phyloP scores from a whole-genome alignment of 2,888 invertebrate genomes.

The Trachelus iudaicus region DNA sequence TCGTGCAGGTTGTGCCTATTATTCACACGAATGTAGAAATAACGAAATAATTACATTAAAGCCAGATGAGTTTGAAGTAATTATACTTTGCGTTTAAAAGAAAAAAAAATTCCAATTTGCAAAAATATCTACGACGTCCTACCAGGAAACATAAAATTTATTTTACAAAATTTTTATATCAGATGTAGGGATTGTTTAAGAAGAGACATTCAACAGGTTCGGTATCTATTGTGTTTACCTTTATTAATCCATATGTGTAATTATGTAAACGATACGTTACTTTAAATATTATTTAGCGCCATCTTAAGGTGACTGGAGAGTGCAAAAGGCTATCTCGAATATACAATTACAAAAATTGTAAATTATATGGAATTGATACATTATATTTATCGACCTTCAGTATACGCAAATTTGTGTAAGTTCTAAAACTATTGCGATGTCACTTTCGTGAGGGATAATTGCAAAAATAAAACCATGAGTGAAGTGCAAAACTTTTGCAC shows the following conservation, averaged over 20 bases:
- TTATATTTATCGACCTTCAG: too few relatives aligned
- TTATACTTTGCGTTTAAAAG: background rate
- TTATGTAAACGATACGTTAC: background rate
- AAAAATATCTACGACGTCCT: background rate
- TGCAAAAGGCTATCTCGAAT: too few relatives aligned
- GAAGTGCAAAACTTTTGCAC: too few relatives aligned
- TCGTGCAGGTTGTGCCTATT: slow-evolving; percentile 8
- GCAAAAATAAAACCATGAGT: too few relatives aligned
- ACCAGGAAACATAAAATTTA: background rate
- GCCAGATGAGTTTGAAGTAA: background rate
- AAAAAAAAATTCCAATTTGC: background rate
- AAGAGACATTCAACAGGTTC: too few relatives aligned
- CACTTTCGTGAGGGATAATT: too few relatives aligned
- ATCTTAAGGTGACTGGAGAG: background rate
- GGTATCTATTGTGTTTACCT: too few relatives aligned
- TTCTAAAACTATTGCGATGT: too few relatives aligned
- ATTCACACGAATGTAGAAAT: background rate
- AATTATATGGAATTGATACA: too few relatives aligned
- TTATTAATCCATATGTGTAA: background rate
- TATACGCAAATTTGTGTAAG: too few relatives aligned
- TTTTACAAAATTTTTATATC: background rate
- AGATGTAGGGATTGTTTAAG: too few relatives aligned
- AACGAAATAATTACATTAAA: background rate
- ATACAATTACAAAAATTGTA: too few relatives aligned
- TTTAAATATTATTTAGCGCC: background rate